phyloP scores from a whole-genome alignment of 2,113 vertebrate species.

The Actinemys pallida region DNA sequence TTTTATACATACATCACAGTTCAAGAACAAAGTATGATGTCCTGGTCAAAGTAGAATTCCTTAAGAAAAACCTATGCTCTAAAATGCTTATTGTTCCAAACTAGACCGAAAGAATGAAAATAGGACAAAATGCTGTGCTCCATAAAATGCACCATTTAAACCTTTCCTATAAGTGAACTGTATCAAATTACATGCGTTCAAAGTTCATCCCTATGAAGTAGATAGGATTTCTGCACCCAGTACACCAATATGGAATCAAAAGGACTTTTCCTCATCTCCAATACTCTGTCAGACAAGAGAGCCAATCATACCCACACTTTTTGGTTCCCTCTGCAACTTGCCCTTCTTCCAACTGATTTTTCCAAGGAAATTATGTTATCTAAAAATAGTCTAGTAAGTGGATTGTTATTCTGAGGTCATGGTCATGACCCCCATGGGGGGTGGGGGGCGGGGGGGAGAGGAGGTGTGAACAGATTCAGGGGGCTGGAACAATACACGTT shows the following conservation, averaged over 20 bases:
- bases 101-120: background rate
- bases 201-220: accelerated
- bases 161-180: accelerated
- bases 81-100: accelerated
- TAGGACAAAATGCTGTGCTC: accelerated
- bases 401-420: background rate
- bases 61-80: background rate
- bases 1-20: accelerated
- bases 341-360: accelerated
- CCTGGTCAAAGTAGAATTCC: background rate
- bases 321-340: background rate
- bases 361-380: background rate
- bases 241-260: background rate
- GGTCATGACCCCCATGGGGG: background rate
- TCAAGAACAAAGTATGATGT: accelerated
- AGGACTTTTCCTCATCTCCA: background rate
- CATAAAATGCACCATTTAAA: background rate
- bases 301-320: background rate
- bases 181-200: accelerated
- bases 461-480: background rate
- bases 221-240: accelerated
- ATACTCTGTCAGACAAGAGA: accelerated
- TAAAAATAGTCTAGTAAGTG: accelerated
- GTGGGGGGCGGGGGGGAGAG: background rate
- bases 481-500: accelerated